Evolutionary conservation across 2,113 vertebrate species (phyloP).

Genomic region (Phalacrocorax brasilianus): DNA sequence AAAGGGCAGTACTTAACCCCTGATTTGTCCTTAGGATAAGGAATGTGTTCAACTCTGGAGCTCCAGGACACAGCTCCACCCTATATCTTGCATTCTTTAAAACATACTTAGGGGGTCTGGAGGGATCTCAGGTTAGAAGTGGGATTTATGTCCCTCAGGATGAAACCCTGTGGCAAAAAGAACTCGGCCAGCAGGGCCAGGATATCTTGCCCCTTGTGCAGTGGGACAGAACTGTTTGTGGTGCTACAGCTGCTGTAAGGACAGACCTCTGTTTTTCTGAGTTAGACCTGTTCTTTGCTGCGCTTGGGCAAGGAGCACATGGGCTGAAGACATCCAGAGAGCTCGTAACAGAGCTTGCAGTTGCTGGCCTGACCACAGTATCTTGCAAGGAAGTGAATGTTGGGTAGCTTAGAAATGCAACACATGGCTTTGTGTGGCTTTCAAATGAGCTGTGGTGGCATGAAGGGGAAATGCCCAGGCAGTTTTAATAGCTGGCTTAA

Average conservation of each 20-base stretch:
- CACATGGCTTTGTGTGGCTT: rapidly evolving
- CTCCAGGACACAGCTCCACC: neutral
- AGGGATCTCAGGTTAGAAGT: neutral
- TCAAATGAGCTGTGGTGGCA: neutral
- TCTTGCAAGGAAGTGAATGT: neutral
- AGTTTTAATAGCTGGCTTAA: neutral
- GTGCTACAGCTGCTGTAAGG: neutral
- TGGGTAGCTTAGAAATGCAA: neutral
- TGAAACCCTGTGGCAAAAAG: neutral
- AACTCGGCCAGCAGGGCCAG: neutral
- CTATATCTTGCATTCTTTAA: neutral
- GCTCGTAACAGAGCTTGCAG: neutral
- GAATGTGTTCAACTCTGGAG: neutral
- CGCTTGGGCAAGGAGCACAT: neutral
- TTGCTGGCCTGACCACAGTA: neutral
- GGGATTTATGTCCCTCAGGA: neutral
- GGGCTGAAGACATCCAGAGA: neutral
- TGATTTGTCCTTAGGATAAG: neutral
- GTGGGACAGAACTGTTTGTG: neutral
- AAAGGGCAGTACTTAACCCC: neutral
- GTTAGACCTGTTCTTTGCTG: neutral
- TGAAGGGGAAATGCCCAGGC: neutral
- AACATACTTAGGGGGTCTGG: neutral
- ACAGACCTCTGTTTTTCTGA: neutral
- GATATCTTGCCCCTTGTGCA: neutral